Conservation (phyloP, 2,888 invertebrate species). For the Bimastos eiseni region DNA sequence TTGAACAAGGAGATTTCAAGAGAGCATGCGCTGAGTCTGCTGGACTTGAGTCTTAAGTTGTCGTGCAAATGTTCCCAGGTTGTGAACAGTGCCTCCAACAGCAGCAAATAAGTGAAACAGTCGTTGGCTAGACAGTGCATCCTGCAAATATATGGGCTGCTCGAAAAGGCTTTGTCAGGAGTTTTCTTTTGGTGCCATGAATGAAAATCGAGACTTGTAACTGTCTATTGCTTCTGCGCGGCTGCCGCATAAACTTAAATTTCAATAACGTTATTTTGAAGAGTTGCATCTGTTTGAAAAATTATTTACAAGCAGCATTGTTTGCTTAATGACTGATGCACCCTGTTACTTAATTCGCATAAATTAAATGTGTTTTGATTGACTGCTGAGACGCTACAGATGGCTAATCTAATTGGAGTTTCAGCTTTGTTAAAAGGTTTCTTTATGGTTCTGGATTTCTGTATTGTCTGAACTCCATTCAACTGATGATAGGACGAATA, state of each 20-base stretch:
- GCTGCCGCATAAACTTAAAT: not conserved
- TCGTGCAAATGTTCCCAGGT: not conserved
- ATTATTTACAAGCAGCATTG: not conserved
- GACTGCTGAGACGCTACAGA: not conserved
- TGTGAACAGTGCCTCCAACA: not conserved
- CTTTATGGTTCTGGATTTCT: not conserved
- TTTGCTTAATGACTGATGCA: not conserved
- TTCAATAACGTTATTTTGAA: not conserved
- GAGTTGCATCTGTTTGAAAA: not conserved
- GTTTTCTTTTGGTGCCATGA: not conserved
- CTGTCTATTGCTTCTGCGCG: not conserved
- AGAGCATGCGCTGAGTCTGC: not conserved
- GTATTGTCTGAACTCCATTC: not conserved
- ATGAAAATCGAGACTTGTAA: not conserved
- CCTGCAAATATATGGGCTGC: not conserved
- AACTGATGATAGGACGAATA: not conserved
- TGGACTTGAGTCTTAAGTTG: not conserved
- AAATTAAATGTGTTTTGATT: not conserved
- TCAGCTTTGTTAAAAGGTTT: not conserved
- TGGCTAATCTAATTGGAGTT: not conserved
- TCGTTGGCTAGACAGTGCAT: not conserved
- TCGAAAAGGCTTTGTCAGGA: not conserved
- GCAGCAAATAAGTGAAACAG: not conserved
- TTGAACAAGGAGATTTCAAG: not conserved
- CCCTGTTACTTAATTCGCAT: not conserved